phyloP scores from a whole-genome alignment of 2,113 vertebrate species.

The Riparia riparia region DNA sequence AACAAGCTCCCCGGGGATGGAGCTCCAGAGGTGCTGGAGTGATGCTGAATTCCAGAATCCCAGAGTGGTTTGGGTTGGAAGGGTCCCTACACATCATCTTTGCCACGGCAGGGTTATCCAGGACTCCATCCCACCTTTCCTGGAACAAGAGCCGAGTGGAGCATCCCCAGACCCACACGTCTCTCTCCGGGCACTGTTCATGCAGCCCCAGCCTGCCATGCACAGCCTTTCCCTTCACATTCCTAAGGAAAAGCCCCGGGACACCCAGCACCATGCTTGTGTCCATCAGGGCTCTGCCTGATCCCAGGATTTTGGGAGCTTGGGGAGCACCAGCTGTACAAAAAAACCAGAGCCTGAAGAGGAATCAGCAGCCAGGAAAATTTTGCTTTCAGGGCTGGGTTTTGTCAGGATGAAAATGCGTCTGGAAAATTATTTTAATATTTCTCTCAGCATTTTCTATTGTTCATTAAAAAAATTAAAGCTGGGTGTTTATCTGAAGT shows the following conservation, averaged over 20 bases:
- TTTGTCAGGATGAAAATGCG: background rate
- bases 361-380: background rate
- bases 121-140: too few species aligned
- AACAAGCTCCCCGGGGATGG: background rate
- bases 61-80: background rate
- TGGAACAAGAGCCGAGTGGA: background rate
- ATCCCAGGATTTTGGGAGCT: background rate
- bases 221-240: background rate
- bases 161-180: background rate
- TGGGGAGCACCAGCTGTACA: background rate
- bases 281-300: background rate
- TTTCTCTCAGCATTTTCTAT: constrained; percentile 28
- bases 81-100: background rate
- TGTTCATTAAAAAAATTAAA: constrained; percentile 38
- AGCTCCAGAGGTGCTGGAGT: background rate
- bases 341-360: background rate
- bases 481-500: background rate
- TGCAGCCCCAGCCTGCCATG: background rate
- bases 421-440: constrained; percentile 1
- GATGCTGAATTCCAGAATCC: background rate
- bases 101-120: background rate
- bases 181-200: fast-evolving
- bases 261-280: background rate
- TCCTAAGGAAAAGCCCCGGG: background rate
- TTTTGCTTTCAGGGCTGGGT: background rate